Evolutionary conservation across 2,888 invertebrate species (phyloP).

Genomic region (Noctuana brunneofusca): DNA sequence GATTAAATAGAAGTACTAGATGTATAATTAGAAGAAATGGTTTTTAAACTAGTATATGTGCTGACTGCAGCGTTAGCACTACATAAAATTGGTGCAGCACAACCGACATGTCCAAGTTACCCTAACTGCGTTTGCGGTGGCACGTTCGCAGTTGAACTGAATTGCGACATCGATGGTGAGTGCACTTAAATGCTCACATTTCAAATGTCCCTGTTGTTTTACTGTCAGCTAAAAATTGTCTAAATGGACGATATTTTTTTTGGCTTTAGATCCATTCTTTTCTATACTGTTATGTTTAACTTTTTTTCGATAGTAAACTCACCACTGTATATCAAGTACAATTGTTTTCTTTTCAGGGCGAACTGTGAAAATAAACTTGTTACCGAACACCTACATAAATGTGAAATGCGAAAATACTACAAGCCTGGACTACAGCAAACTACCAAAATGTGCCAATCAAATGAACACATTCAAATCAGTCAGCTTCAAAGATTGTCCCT

Average conservation of each 20-base stretch:
- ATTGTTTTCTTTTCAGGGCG: constrained; percentile 63
- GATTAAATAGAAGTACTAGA: constrained; percentile 33
- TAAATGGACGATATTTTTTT: constrained; percentile 34
- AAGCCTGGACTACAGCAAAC: constrained; percentile 66
- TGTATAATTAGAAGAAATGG: constrained; percentile 54
- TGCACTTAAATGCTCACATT: constrained; percentile 50
- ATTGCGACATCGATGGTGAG: constrained; percentile 79
- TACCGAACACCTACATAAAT: constrained; percentile 71
- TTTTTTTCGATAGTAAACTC: not conserved
- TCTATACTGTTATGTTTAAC: not conserved
- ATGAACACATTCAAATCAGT: constrained; percentile 71
- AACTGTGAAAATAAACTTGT: constrained; percentile 67
- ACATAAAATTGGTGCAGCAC: constrained; percentile 68
- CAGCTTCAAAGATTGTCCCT: constrained; percentile 79
- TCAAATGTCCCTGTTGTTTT: constrained; percentile 45
- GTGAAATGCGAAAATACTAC: constrained; percentile 72
- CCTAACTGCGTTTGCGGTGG: constrained; percentile 79
- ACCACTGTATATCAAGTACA: not conserved
- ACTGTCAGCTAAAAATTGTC: constrained; percentile 36
- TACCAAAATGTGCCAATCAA: constrained; percentile 75
- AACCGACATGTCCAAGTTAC: constrained; percentile 69
- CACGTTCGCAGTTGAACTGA: constrained; percentile 72
- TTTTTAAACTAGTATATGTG: constrained; percentile 60
- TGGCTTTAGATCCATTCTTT: not conserved
- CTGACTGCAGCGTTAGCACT: constrained; percentile 62